These are phyloP conservation scores for Chauna torquata DNA, from an alignment of 2,113 vertebrate genomes.

Conservation along the genomic window DNA sequence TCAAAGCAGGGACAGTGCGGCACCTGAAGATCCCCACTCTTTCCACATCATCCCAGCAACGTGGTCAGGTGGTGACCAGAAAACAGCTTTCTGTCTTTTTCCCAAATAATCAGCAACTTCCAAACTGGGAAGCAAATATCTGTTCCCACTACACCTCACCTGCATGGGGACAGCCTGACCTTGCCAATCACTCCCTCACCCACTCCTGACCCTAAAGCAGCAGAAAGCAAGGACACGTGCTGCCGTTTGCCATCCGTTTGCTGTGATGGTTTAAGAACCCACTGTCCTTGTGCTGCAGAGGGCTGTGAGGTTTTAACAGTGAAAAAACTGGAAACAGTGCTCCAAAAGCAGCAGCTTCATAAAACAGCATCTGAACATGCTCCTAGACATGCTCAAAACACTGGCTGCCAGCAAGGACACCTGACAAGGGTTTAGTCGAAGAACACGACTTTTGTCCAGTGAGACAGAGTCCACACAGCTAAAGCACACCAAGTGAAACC, in stretches of 20 bases:
- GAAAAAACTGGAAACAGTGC: background rate
- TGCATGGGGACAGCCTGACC: background rate
- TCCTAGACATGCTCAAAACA: background rate
- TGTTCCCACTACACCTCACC: background rate
- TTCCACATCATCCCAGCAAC: background rate
- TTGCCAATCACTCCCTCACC: background rate
- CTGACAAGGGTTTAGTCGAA: background rate
- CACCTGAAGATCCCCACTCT: background rate
- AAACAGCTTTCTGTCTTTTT: background rate
- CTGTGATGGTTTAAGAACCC: background rate
- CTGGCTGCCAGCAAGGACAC: background rate
- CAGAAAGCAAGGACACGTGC: background rate
- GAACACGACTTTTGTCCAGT: background rate
- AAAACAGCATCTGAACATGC: background rate
- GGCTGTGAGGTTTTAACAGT: background rate
- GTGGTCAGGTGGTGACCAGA: background rate
- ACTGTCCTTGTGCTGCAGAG: background rate
- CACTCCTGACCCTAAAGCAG: background rate
- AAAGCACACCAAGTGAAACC: background rate
- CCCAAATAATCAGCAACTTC: background rate
- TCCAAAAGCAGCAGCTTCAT: background rate
- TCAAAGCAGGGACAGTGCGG: background rate
- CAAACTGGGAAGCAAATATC: background rate
- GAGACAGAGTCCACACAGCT: background rate
- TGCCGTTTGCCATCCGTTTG: background rate